Evolutionary conservation across 2,113 vertebrate species (phyloP).

Genomic region (Picathartes gymnocephalus): DNA sequence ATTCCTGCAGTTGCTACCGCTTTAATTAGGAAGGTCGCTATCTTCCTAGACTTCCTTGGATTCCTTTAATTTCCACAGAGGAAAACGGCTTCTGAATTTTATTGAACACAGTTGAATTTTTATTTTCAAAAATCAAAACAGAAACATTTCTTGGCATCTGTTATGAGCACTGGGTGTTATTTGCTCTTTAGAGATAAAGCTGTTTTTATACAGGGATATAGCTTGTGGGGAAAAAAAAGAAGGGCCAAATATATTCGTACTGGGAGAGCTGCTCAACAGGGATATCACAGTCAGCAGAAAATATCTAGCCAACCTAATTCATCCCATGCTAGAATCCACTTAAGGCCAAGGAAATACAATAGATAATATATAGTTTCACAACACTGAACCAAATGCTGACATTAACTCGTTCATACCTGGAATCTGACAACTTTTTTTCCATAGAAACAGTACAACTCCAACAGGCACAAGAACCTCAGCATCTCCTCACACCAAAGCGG

Average conservation of each 20-base stretch:
- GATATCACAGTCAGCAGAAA: constrained; percentile 74
- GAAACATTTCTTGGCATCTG: constrained; percentile 82
- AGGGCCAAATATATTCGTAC: constrained; percentile 72
- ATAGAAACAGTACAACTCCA: background rate
- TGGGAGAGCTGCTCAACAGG: constrained; percentile 73
- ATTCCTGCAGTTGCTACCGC: constrained; percentile 84
- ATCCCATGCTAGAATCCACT: constrained; percentile 50
- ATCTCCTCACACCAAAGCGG: background rate
- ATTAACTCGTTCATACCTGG: constrained; percentile 64
- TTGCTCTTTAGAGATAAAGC: constrained; percentile 85
- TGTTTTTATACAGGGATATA: constrained; percentile 74
- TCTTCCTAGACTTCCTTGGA: constrained; percentile 83
- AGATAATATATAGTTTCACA: constrained; percentile 49
- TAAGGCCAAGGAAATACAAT: constrained; percentile 64
- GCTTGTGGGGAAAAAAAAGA: constrained; percentile 67
- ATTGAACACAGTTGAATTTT: constrained; percentile 85
- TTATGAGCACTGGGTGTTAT: constrained; percentile 83
- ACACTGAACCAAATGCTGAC: constrained; percentile 14
- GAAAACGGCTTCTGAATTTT: constrained; percentile 82
- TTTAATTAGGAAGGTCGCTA: constrained; percentile 92
- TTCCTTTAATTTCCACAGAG: constrained; percentile 90
- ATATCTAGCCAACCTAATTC: constrained; percentile 58
- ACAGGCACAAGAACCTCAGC: background rate
- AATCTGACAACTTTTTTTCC: background rate
- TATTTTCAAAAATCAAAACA: constrained; percentile 84